Evolutionary conservation across 2,113 vertebrate species (phyloP).

Genomic region (Sylvietta virens): DNA sequence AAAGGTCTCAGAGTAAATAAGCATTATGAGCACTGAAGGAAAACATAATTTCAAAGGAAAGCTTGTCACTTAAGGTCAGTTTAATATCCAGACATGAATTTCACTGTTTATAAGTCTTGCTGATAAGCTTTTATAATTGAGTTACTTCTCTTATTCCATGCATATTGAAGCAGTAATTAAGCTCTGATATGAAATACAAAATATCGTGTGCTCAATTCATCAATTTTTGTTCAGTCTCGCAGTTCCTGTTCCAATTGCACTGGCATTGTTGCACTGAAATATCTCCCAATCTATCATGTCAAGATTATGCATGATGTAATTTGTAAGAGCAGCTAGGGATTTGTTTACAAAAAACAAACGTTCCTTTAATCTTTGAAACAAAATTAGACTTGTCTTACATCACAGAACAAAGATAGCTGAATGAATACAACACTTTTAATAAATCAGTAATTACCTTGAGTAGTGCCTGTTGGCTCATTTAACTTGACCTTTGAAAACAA

Average conservation of each 20-base stretch:
- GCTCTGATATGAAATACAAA: background rate
- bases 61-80: constrained; percentile 39
- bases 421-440: constrained; percentile 11
- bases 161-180: constrained; percentile 41
- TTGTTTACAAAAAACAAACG: constrained; percentile 34
- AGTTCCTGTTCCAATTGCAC: background rate
- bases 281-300: constrained; percentile 53
- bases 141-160: constrained; percentile 19
- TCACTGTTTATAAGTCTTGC: background rate
- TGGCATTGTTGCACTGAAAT: constrained; percentile 35
- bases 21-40: constrained; percentile 26
- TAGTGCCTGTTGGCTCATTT: constrained; percentile 25
- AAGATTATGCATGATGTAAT: constrained; percentile 51
- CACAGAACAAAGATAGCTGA: background rate
- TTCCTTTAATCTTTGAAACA: constrained; percentile 39
- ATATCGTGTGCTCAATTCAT: background rate
- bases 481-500: constrained; percentile 9
- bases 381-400: constrained; percentile 35
- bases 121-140: constrained; percentile 27
- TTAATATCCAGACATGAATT: constrained; percentile 26
- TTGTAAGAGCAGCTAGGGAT: constrained; percentile 6
- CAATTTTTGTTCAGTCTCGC: constrained; percentile 6
- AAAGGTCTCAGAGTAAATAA: constrained; percentile 33
- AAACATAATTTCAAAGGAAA: constrained; percentile 36
- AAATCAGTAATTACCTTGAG: constrained; percentile 14